These are phyloP conservation scores for Procavia capensis DNA, from an alignment of 2,113 vertebrate species.

Conservation along the genomic window DNA sequence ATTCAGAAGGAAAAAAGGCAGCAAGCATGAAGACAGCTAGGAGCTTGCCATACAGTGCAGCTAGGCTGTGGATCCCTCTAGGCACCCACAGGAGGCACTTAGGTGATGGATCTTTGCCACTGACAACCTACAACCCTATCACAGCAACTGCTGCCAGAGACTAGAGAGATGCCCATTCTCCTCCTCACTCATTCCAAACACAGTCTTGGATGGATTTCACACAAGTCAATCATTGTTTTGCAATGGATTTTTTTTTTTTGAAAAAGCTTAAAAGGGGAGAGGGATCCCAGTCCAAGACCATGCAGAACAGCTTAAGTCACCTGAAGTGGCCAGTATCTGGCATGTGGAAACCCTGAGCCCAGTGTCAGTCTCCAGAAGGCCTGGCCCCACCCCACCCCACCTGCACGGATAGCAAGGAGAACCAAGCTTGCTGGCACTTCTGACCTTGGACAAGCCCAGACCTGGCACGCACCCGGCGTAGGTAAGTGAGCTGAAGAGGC, in stretches of 20 bases:
- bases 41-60: not conserved
- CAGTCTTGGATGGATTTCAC: conserved; percentile 16
- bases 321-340: conserved; percentile 9
- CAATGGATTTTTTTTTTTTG: conserved; percentile 18
- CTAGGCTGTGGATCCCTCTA: not conserved
- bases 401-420: too few species aligned
- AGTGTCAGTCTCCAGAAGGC: too few species aligned
- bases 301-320: not conserved
- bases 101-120: conserved; percentile 71
- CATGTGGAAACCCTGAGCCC: not conserved
- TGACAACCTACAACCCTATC: conserved; percentile 73
- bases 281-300: not conserved
- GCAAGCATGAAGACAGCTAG: not conserved
- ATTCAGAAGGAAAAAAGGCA: conserved; percentile 51
- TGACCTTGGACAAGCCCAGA: too few species aligned
- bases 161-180: conserved; percentile 48
- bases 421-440: too few species aligned
- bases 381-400: too few species aligned
- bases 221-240: conserved; percentile 52
- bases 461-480: too few species aligned
- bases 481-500: too few species aligned
- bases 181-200: conserved; percentile 53
- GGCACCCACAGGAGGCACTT: not conserved
- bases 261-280: not conserved
- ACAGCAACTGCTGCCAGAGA: conserved; percentile 59